phyloP scores from a whole-genome alignment of 2,888 invertebrate species.

The Cylindroiulus punctatus region DNA sequence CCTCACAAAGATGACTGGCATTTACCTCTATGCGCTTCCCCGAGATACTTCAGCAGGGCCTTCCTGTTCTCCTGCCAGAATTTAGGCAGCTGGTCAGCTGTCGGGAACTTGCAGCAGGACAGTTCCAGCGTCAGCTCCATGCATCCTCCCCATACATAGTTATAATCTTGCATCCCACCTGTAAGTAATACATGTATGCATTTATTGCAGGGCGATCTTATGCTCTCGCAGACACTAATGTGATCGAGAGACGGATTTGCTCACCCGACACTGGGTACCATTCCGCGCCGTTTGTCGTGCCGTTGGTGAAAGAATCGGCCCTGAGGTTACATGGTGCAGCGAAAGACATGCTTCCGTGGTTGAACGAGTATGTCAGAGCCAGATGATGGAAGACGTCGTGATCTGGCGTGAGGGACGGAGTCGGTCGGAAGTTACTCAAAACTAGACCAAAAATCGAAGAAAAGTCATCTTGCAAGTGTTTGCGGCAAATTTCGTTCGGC shows the following conservation, averaged over 20 bases:
- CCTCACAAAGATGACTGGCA: no score
- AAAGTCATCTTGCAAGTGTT: not conserved
- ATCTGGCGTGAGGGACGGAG: conserved; percentile 83
- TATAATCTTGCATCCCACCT: conserved; percentile 94
- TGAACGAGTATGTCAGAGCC: conserved; percentile 83
- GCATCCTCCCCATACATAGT: conserved; percentile 91
- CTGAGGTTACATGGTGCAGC: conserved; percentile 76
- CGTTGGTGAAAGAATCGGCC: conserved; percentile 81
- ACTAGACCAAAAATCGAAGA: conserved; percentile 50
- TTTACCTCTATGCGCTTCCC: conserved; percentile 78
- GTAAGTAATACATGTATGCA: conserved; percentile 51
- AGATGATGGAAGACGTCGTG: conserved; percentile 91
- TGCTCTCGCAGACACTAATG: not conserved
- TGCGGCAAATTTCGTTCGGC: not conserved
- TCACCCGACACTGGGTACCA: conserved; percentile 88
- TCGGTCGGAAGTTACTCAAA: conserved; percentile 56
- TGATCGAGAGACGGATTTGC: conserved; percentile 52
- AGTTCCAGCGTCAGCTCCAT: conserved; percentile 96
- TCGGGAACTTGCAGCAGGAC: conserved; percentile 93
- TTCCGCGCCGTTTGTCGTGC: conserved; percentile 93
- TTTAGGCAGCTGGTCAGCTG: conserved; percentile 78
- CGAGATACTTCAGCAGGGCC: conserved; percentile 83
- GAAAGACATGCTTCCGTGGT: conserved; percentile 88
- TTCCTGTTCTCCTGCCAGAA: conserved; percentile 91
- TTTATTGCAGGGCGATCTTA: not conserved